Evolutionary conservation across 30 jellyfish, hydroid and myxozoan species (phyloP).

Genomic region (Morbakka virulenta): DNA sequence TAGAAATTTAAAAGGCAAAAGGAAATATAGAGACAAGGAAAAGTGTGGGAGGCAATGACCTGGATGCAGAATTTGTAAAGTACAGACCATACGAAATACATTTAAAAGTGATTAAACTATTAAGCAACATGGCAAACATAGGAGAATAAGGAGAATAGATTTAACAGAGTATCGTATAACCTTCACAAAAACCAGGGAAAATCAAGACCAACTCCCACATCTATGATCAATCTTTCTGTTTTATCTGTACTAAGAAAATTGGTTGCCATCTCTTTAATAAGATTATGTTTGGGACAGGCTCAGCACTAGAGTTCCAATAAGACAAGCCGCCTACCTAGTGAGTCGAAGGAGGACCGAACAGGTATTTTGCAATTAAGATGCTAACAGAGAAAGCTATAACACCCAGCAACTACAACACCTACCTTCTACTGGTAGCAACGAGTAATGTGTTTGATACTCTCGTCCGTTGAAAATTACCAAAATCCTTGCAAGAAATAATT

Average conservation of each 20-base stretch:
- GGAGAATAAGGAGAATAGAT: too few relatives aligned
- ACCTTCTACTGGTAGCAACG: slow-evolving; percentile 20
- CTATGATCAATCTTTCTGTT: slow-evolving; percentile 4
- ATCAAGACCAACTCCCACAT: not conserved
- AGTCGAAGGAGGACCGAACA: not conserved
- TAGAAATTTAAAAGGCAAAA: slow-evolving; percentile 29
- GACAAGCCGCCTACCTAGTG: not conserved
- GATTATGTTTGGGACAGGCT: not conserved
- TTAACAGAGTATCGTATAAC: not conserved
- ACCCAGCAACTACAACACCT: not conserved
- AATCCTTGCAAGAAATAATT: not conserved
- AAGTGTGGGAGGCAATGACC: slow-evolving; percentile 31
- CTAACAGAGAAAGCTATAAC: too few relatives aligned
- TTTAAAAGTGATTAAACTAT: too few relatives aligned
- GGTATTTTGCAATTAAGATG: not conserved
- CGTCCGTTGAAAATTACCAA: not conserved
- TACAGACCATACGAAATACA: too few relatives aligned
- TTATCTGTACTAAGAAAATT: not conserved
- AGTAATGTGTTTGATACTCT: slow-evolving; percentile 43
- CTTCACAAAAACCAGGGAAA: slow-evolving; percentile 1
- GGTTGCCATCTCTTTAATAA: too few relatives aligned
- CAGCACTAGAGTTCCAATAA: not conserved
- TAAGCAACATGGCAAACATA: too few relatives aligned
- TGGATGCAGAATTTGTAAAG: too few relatives aligned
- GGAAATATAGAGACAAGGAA: slow-evolving; percentile 12